These are phyloP conservation scores for Galeopterus variegatus DNA, from an alignment of 2,113 vertebrate genomes.

Conservation along the genomic window DNA sequence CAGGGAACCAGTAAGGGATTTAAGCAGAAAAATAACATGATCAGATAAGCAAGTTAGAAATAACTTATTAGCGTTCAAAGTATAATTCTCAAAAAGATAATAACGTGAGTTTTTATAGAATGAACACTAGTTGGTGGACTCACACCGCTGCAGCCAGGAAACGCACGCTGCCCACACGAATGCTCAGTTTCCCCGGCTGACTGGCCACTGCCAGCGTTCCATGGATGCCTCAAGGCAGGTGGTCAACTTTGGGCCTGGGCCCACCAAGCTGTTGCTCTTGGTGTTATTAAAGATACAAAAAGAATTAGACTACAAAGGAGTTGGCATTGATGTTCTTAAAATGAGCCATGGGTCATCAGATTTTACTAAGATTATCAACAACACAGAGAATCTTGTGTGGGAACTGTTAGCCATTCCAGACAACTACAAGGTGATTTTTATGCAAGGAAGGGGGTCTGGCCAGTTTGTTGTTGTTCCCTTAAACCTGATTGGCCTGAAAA, in stretches of 20 bases:
- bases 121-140: neutral
- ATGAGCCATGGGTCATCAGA: slow-evolving; percentile 93
- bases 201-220: neutral
- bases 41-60: slow-evolving; percentile 21
- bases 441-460: slow-evolving; percentile 92
- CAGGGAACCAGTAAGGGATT: neutral
- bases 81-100: slow-evolving; percentile 21
- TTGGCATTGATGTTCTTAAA: slow-evolving; percentile 93
- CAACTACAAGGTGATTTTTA: slow-evolving; percentile 94
- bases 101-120: neutral
- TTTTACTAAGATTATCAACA: slow-evolving; percentile 92
- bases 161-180: rapidly evolving
- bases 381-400: slow-evolving; percentile 89
- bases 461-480: slow-evolving; percentile 93
- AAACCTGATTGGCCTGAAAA: slow-evolving; percentile 92
- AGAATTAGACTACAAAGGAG: slow-evolving; percentile 90
- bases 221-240: slow-evolving; percentile 84
- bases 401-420: slow-evolving; percentile 92
- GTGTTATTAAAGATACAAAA: slow-evolving; percentile 93
- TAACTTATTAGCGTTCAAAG: slow-evolving; percentile 11
- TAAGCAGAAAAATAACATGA: slow-evolving; percentile 1
- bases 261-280: slow-evolving; percentile 90
- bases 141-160: neutral
- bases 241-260: slow-evolving; percentile 92
- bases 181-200: neutral